Percentiles rank a stretch among this genome's conserved stretches.
Conservation (phyloP, 1,140 invertebrate species). For the Homarus americanus region DNA sequence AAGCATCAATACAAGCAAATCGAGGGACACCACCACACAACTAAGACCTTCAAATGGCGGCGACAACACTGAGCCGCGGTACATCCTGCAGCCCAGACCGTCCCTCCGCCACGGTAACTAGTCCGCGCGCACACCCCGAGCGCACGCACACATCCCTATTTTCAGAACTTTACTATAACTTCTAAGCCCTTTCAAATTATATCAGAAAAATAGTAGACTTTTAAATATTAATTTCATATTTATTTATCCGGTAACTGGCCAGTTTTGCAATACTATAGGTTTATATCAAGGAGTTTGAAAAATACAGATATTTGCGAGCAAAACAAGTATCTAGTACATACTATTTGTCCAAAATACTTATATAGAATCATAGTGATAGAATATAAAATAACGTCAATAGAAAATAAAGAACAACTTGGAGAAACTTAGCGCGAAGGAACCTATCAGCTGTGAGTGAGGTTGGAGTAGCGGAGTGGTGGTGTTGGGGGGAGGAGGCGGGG, state of each 20-base stretch:
- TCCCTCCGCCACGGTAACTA: constrained; percentile 59
- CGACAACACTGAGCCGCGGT: constrained; percentile 67
- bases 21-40: constrained; percentile 53
- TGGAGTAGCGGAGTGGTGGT: background rate
- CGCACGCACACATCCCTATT: constrained; percentile 27
- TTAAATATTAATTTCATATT: background rate
- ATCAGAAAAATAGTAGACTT: background rate
- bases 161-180: background rate
- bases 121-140: constrained; percentile 65
- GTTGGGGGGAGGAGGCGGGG: background rate
- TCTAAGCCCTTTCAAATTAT: background rate
- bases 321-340: background rate
- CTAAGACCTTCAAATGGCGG: constrained; percentile 68
- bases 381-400: background rate
- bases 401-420: background rate
- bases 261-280: too few species aligned
- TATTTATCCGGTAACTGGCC: background rate
- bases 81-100: constrained; percentile 34
- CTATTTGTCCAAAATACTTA: background rate
- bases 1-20: constrained; percentile 61
- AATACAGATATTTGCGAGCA: constrained; percentile 20
- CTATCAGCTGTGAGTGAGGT: constrained; percentile 45
- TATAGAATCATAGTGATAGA: background rate
- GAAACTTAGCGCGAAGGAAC: constrained; percentile 43
- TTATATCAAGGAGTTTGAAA: constrained; percentile 7